phyloP scores from a whole-genome alignment of 1,140 invertebrate genomes.

The Drosophila arizonae region DNA sequence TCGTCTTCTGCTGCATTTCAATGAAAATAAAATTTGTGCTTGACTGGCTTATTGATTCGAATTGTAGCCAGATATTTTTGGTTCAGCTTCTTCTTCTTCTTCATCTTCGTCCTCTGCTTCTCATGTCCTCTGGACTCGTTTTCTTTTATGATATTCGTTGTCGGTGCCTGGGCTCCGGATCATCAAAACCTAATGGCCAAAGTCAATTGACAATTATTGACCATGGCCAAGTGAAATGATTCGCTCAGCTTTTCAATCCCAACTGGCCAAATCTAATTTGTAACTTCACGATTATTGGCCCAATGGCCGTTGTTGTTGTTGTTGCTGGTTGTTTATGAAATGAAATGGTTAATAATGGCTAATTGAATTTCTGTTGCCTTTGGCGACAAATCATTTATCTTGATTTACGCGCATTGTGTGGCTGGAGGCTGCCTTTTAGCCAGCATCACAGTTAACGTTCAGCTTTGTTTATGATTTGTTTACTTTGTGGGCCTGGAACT shows the following conservation, averaged over 20 bases:
- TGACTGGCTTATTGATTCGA: conserved; percentile 56
- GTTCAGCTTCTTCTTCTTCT: conserved; percentile 24
- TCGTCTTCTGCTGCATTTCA: conserved; percentile 63
- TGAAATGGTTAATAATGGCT: conserved; percentile 80
- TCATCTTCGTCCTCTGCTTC: conserved; percentile 10
- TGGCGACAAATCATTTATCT: conserved; percentile 78
- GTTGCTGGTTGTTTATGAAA: conserved; percentile 61
- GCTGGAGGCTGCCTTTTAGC: not conserved
- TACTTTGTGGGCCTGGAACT: conserved; percentile 8
- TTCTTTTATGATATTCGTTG: conserved; percentile 37
- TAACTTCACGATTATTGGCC: conserved; percentile 66
- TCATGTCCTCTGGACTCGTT: conserved; percentile 23
- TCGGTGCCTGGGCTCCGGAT: conserved; percentile 22
- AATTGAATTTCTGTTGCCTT: conserved; percentile 77
- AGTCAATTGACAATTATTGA: conserved; percentile 82
- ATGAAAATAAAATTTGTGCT: conserved; percentile 69
- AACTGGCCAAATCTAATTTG: conserved; percentile 70
- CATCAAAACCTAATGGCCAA: conserved; percentile 72
- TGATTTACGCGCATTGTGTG: conserved; percentile 74
- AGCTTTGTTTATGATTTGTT: conserved; percentile 16
- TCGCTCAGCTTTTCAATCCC: conserved; percentile 56
- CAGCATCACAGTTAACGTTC: not conserved
- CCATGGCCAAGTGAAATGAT: conserved; percentile 77
- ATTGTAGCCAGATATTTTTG: conserved; percentile 25
- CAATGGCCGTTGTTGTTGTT: not conserved